phyloP scores from a whole-genome alignment of 2,797 vertebrate species.

The Acipenser oxyrinchus region DNA sequence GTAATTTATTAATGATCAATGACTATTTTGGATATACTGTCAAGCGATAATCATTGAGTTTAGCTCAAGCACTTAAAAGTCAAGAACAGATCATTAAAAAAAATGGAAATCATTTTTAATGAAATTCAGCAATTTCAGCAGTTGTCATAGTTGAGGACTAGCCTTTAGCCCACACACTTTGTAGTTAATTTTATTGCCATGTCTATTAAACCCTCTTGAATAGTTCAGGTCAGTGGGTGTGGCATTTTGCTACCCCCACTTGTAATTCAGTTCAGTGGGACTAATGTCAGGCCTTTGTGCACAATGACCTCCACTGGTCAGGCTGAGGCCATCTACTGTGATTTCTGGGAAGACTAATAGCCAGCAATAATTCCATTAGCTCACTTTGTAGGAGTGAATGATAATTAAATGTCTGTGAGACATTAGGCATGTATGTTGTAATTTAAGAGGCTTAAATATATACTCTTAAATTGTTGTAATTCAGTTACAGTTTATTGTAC shows the following conservation, averaged over 20 bases:
- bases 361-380: conserved; percentile 15
- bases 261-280: conserved; percentile 18
- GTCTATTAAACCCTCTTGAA: conserved; percentile 44
- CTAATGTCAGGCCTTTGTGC: conserved; percentile 22
- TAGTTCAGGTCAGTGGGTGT: conserved; percentile 38
- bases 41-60: too few species aligned
- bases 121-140: not conserved
- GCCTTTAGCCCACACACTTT: conserved; percentile 33
- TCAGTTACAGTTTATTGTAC: too few species aligned
- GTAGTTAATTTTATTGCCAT: conserved; percentile 36
- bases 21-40: too few species aligned
- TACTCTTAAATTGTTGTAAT: too few species aligned
- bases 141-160: not conserved
- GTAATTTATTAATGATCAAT: too few species aligned
- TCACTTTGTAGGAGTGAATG: conserved; percentile 15
- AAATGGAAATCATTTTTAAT: not conserved
- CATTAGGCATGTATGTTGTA: conserved; percentile 48
- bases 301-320: conserved; percentile 33
- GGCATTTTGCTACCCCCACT: conserved; percentile 28
- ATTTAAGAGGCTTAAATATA: conserved; percentile 51
- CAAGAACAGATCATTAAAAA: too few species aligned
- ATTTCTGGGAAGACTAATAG: conserved; percentile 6
- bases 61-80: too few species aligned
- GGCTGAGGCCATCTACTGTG: conserved; percentile 17
- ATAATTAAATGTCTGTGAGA: conserved; percentile 41